Base-by-base conservation (phyloP, 2,113 vertebrate genomes). In the Okapia johnstoni region DNA sequence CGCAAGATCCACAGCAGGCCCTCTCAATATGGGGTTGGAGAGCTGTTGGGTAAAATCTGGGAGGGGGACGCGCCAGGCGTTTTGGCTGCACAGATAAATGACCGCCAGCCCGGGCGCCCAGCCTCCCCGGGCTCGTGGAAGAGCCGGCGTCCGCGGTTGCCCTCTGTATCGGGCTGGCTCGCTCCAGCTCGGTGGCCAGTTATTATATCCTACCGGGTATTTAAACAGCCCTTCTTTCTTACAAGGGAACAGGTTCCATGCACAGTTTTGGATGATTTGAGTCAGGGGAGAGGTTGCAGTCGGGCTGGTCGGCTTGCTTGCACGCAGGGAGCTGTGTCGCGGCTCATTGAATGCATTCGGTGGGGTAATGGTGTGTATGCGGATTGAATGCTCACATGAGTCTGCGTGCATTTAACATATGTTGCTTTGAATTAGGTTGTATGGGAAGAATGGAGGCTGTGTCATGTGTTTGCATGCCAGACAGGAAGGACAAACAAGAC, bases 11-110 rank as follows among this genome's bases (percentile, higher is more conserved):
- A 88, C 98, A 96, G 98, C 95, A 28, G 98, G 98, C 98, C 98
- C 97, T 98, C 77, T 88, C 98, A 99, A 98, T 98, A 99, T 99
- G 99, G 98, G 98, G 98, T 98, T 98, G 97, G 98, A 97, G 98
- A 89, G 98, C 96, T 94, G 28, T 98, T 96, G 73, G 95, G 96
- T 94, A 85, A 97, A 97, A 98, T 97, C 57, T 54, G 36, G 3
- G 88, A 95, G 60, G 77, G 66, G 83, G 4, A 25, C 81, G 57
- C 66, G 95, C 93, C 81, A 23, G 93, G 90, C 97, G 40, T 17
- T 61, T n/a, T 26, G 97, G 98, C 94, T 95, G 90, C 95, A 70
- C 90, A 88, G 95, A 92, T 66, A 13, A 48, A 86, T 92, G 87
- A 28, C 84, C 96, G 92, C 95, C 28, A 95, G 86, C 87, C 0